Evolutionary conservation across 2,797 vertebrate genomes (phyloP).

Genomic region (Pyrrhura leucotis): DNA sequence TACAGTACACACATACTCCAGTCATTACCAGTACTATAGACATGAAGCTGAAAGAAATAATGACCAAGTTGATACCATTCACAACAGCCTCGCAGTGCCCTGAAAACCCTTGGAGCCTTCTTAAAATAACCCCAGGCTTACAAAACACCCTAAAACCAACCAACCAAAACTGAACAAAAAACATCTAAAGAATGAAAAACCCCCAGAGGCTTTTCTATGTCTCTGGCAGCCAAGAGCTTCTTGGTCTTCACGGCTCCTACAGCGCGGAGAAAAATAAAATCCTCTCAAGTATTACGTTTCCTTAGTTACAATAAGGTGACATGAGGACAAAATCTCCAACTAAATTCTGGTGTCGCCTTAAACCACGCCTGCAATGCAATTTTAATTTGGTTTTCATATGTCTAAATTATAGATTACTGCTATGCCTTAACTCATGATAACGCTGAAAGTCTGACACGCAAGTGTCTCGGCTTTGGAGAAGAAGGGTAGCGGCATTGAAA

Average conservation of each 20-base stretch:
- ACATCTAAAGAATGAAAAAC: not conserved
- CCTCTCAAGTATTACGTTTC: not conserved
- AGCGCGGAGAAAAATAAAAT: not conserved
- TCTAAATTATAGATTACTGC: constrained; percentile 61
- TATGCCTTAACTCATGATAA: not conserved
- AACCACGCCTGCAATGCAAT: constrained; percentile 51
- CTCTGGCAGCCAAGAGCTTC: not conserved
- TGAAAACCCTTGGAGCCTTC: not conserved
- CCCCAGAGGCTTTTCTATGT: not conserved
- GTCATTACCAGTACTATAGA: not conserved
- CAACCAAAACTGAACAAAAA: not conserved
- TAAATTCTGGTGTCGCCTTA: constrained; percentile 34
- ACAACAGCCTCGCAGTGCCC: not conserved
- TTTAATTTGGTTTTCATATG: constrained; percentile 50
- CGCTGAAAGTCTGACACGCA: not conserved
- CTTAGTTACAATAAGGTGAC: constrained; percentile 54
- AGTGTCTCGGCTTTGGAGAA: not conserved
- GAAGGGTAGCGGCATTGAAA: not conserved
- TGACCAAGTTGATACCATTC: not conserved
- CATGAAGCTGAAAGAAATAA: not conserved
- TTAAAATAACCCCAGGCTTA: not conserved
- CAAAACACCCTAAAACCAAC: not conserved
- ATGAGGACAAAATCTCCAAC: constrained; percentile 50
- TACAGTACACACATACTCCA: not conserved
- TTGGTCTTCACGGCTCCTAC: not conserved